Evolutionary conservation across 2,888 invertebrate genomes (phyloP).

Genomic region (Baronia brevicornis): DNA sequence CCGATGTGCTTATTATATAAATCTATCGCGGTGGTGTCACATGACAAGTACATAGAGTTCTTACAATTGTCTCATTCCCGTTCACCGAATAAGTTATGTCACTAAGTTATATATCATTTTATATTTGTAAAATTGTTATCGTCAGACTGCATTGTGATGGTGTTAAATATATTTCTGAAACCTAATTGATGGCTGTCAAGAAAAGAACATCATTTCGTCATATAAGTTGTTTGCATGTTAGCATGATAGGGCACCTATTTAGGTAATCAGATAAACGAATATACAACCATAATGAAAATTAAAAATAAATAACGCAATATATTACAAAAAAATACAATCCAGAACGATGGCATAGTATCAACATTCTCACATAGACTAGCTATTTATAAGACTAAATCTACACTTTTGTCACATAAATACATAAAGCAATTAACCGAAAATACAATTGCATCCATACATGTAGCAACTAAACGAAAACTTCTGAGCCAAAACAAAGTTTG

Average conservation of each 20-base stretch:
- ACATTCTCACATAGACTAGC: slow-evolving; percentile 72
- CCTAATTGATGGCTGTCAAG: no score
- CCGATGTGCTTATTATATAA: slow-evolving; percentile 20
- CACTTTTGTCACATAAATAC: slow-evolving; percentile 40
- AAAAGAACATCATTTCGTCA: slow-evolving; percentile 19
- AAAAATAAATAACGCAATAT: slow-evolving; percentile 68
- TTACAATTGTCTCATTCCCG: slow-evolving; percentile 6
- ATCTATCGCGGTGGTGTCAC: slow-evolving; percentile 38
- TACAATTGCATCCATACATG: slow-evolving; percentile 18
- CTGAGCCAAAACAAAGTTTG: slow-evolving; percentile 12
- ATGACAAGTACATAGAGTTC: slow-evolving; percentile 6
- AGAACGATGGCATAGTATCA: slow-evolving; percentile 69
- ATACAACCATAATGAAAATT: slow-evolving; percentile 59
- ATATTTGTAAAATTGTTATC: slow-evolving; percentile 2
- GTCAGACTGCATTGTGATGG: slow-evolving; percentile 1
- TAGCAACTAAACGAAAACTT: no score
- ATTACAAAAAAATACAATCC: slow-evolving; percentile 72
- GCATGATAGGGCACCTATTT: slow-evolving; percentile 46
- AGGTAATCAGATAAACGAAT: slow-evolving; percentile 46
- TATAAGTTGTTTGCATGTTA: slow-evolving; percentile 42
- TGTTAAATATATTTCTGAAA: slow-evolving; percentile 1
- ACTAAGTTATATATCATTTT: slow-evolving; percentile 4
- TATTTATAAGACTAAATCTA: slow-evolving; percentile 66
- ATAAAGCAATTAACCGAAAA: slow-evolving; percentile 25
- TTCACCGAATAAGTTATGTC: no score